Base-by-base conservation (phyloP, 2,113 vertebrate species). In the Ptilonorhynchus violaceus region DNA sequence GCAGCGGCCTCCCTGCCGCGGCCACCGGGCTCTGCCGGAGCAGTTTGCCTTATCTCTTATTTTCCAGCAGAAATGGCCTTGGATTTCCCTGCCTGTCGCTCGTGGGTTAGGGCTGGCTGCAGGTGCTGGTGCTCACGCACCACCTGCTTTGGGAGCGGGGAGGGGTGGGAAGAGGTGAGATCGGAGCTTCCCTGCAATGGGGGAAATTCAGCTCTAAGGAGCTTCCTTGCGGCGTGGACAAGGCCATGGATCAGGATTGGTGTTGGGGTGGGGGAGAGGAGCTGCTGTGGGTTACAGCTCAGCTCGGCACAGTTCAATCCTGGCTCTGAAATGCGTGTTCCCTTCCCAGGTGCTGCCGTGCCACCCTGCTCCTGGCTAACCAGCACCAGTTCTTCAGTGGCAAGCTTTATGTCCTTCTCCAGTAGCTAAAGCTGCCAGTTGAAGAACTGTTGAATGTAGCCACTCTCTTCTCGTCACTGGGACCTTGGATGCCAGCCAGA, bases 401-500 rank as follows among this genome's bases (percentile, higher is more conserved):
- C 99, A 99, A 99, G 99, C 99, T 99, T 99, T 99, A 99, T 99
- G 99, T 99, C 98, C 98, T 98, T 98, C 97, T 99, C 97, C 98
- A 98, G 93, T 98, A 98, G 98, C 99, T 99, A 99, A 99, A 99
- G 99, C 99, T 99, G 99, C 99, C 99, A 99, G 99, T 99, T 99
- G 99, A 99, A 99, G 99, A 99, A 99, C 99, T 99, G 99, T 99
- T 99, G 99, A 99, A 99, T 98, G 99, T 98, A 98, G 99, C 99
- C 98, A 98, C 98, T 99, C 98, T 97, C 99, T 97, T 93, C 98
- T 90, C 3, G 0, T 69, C 84, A 9, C 39, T 0, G 59, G 35
- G 19, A 62, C 33, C 47, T 35, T 37, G 78, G 67, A 88, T 27
- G 13, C 24, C 70, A 22, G 58, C 84, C 7, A 13, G 59, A 85